These are phyloP conservation scores for Oryzias javanicus DNA, from an alignment of 2,113 vertebrate genomes.

Conservation along the genomic window DNA sequence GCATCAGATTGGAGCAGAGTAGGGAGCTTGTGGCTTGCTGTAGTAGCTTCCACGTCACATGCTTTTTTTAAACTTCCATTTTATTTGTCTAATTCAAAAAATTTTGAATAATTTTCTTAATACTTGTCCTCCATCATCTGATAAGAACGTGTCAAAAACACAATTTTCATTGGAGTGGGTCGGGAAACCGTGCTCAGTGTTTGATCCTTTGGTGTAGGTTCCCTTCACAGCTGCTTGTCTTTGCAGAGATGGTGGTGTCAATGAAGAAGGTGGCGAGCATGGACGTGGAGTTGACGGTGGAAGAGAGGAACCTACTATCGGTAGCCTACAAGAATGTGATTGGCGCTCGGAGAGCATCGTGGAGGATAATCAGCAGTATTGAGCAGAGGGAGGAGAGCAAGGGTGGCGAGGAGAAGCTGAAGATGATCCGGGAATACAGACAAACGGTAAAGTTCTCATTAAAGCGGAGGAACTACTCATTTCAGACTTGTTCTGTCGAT, in stretches of 20 bases:
- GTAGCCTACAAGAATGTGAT: conserved; percentile 99
- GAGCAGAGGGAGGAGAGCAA: conserved; percentile 98
- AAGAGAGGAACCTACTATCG: conserved; percentile 96
- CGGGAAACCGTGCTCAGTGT: no score
- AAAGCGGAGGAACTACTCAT: not conserved
- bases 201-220: no score
- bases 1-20: no score
- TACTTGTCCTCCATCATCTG: no score
- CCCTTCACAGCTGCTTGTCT: conserved; percentile 3
- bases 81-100: no score
- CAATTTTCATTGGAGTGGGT: no score
- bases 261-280: conserved; percentile 97
- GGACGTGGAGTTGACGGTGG: conserved; percentile 95
- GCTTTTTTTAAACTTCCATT: no score
- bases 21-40: no score
- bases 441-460: conserved; percentile 83
- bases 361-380: conserved; percentile 99
- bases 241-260: conserved; percentile 95
- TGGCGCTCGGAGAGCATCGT: conserved; percentile 96
- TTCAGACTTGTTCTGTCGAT: no score
- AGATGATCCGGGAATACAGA: conserved; percentile 98
- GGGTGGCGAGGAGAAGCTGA: conserved; percentile 92
- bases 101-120: no score
- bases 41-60: no score
- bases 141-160: no score